Conservation (phyloP, 2,888 invertebrate genomes). For the Meiosimyza decipiens region DNA sequence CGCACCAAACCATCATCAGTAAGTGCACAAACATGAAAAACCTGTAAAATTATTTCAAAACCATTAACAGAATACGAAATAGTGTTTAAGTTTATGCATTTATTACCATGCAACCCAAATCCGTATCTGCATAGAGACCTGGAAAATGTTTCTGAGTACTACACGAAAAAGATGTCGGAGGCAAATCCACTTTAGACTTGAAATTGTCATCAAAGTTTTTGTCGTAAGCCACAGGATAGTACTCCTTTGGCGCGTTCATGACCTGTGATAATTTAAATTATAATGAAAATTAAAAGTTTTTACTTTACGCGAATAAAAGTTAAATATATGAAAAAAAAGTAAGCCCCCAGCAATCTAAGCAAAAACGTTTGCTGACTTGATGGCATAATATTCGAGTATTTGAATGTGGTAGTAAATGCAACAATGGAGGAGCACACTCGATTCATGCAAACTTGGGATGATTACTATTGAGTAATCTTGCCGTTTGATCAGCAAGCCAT, state of each 20-base stretch:
- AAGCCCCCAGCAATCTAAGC: too few species aligned
- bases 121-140: slow-evolving; percentile 88
- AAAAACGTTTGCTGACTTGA: too few species aligned
- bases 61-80: neutral
- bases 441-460: too few species aligned
- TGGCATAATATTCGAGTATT: too few species aligned
- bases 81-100: neutral
- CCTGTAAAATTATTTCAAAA: slow-evolving; percentile 68
- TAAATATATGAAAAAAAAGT: neutral
- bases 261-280: slow-evolving; percentile 68
- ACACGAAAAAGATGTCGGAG: slow-evolving; percentile 85
- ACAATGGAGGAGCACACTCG: too few species aligned
- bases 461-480: too few species aligned
- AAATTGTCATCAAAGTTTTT: slow-evolving; percentile 92
- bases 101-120: slow-evolving; percentile 88
- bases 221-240: slow-evolving; percentile 88
- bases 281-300: neutral
- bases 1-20: slow-evolving; percentile 90
- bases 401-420: too few species aligned
- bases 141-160: slow-evolving; percentile 92
- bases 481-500: too few species aligned
- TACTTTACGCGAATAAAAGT: too few species aligned
- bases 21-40: slow-evolving; percentile 90
- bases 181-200: slow-evolving; percentile 84
- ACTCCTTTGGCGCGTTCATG: slow-evolving; percentile 90